phyloP scores from a whole-genome alignment of 1,140 invertebrate genomes.

The Caenorhabditis remanei region DNA sequence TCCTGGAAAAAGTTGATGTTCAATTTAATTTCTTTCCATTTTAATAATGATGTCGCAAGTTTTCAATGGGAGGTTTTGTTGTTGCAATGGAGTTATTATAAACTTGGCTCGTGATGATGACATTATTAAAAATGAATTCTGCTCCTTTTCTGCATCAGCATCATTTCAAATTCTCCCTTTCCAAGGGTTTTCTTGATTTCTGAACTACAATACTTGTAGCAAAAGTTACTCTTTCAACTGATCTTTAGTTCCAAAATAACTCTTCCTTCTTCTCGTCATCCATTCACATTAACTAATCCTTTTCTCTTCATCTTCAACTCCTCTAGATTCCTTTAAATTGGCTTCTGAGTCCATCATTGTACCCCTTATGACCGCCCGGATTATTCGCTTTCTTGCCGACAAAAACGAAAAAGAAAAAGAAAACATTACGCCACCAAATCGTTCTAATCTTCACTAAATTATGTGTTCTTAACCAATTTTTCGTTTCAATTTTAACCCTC shows the following conservation, averaged over 20 bases:
- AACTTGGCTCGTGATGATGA: too few relatives aligned
- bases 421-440: background rate
- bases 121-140: too few relatives aligned
- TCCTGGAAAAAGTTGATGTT: too few relatives aligned
- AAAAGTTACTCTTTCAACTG: background rate
- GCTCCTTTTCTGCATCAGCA: too few relatives aligned
- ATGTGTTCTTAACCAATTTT: background rate
- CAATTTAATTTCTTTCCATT: too few relatives aligned
- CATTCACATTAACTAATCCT: conserved; percentile 22
- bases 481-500: background rate
- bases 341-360: conserved; percentile 10
- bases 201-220: background rate
- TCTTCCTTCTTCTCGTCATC: background rate
- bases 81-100: too few relatives aligned
- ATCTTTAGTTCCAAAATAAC: background rate
- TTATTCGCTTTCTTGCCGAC: background rate
- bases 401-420: background rate
- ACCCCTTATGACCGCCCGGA: conserved; percentile 29
- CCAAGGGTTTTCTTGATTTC: too few relatives aligned
- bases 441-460: conserved; percentile 31
- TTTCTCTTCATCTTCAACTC: background rate
- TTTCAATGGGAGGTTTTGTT: too few relatives aligned
- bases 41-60: too few relatives aligned
- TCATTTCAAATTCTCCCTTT: too few relatives aligned
- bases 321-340: conserved; percentile 6